Evolutionary conservation across 2,797 vertebrate genomes (phyloP), one percentile per base, ranked within the genome.

Genomic region (Lutjanus campechanus): DNA sequence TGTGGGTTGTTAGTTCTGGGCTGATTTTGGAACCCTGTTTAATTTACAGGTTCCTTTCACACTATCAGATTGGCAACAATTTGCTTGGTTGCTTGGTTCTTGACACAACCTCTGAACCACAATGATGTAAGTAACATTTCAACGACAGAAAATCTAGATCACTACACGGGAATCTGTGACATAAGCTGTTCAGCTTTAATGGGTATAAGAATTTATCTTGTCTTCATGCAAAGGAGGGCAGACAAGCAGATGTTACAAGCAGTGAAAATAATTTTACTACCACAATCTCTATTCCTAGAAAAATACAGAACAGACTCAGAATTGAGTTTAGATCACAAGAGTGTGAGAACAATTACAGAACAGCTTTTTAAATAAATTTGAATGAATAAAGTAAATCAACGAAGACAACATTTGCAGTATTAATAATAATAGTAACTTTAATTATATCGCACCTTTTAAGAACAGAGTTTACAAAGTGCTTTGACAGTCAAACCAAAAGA

Each of bases 21-120:
- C 9, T 61, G 43, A 8, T 11, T 29, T 59, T 53, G 0, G 51
- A 16, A 16, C 20, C 10, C 1, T 49, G 7, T 9, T 62, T 74
- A 29, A 63, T 63, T 50, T 41, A 69, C 36, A 46, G 43, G 9
- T 54, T 66, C 13, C 29, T 19, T 59, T 66, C n/a, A 43, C 49
- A 36, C 29, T 13, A n/a, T 43, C 8, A 53, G 3, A 59, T 25
- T 62, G 44, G 22, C 53, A 64, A 53, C 29, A 36, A 69, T 69
- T 63, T 40, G 2, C 17, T 22, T 5, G 20, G 7, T 15, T n/a
- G n/a, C n/a, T n/a, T n/a, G n/a, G n/a, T 75, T 63, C 25, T 9
- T 59, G 54, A 76, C 47, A 59, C 8, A 53, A 5, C n/a, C 11
- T 40, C 56, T 59, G 25, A 36, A 2, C 56, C 16, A 10, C 56